Base-by-base conservation (phyloP, 2,113 vertebrate species). In the Ptilonorhynchus violaceus region DNA sequence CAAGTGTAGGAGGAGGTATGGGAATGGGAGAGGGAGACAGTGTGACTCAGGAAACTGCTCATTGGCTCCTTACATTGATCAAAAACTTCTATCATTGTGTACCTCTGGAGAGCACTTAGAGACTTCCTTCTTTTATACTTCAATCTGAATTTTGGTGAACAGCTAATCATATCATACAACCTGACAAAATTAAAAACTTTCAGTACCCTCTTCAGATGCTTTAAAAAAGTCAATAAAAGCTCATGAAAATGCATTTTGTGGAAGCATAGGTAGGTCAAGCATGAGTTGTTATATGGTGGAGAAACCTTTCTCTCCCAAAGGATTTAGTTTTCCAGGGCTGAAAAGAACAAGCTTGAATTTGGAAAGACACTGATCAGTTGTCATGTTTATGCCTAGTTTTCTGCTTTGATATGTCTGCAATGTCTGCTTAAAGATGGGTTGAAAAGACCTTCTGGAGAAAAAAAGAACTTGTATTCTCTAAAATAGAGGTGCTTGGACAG, bases 51-150 rank as follows among this genome's bases (percentile, higher is more conserved):
- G 59, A 67, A 75, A 50, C 33, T 30, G 60, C 41, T 73, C 1
- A 1, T 23, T 82, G 60, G 2, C 39, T 80, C 33, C 9, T 73
- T 22, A 42, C 0, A 0, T 17, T 86, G 47, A 49, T 62, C 37
- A 81, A 59, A 89, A 82, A 3, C 27, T 42, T 81, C 11, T 33
- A 6, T 69, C 16, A 10, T 3, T 11, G 1, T 1, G 0, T 33
- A 39, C 23, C 27, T 88, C 30, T 77, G n/a, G 41, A 66, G 44
- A 0, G 0, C 33, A 35, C 24, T 15, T 15, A 70, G n/a, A 70
- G 18, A 14, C 10, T 49, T 87, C 33, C 33, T 77, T 85, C 50
- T 83, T 67, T 59, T 25, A 27, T n/a, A 19, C 7, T 67, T 62
- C 18, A 60, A 5, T 63, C 67, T 53, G 42, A 27, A 7, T 66